A percentile compares a stretch with the other conserved stretches of the same genome.
phyloP scores from a whole-genome alignment of 2,888 invertebrate species.

The Aspidiotus destructor region DNA sequence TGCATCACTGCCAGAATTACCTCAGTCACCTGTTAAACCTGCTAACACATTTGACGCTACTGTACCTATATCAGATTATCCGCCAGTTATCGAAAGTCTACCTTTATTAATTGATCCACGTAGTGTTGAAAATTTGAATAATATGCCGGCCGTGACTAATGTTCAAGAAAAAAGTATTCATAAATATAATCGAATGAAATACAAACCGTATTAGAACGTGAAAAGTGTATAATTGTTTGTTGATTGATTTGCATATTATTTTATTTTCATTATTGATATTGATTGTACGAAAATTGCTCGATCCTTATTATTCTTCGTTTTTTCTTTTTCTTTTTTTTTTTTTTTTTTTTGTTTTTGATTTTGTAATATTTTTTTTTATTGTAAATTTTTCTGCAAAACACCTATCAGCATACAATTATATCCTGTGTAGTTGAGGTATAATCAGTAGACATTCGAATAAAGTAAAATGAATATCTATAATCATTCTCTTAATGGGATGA shows the following conservation, averaged over 20 bases:
- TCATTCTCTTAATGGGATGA: no score
- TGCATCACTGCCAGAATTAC: conserved; percentile 28
- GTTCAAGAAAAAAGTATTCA: conserved; percentile 23
- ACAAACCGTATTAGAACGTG: conserved; percentile 21
- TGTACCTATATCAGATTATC: conserved; percentile 29
- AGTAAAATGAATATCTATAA: no score
- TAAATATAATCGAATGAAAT: conserved; percentile 22
- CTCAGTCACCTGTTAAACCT: conserved; percentile 31
- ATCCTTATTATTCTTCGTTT: background rate
- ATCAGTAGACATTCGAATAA: no score
- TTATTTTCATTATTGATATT: background rate
- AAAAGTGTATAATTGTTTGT: background rate
- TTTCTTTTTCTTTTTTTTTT: background rate
- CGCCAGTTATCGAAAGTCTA: conserved; percentile 29
- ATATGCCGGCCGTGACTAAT: conserved; percentile 14
- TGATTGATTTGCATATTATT: background rate
- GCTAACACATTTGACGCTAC: conserved; percentile 31
- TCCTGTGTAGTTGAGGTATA: no score
- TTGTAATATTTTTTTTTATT: background rate
- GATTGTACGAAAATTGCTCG: background rate
- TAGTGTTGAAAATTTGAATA: conserved; percentile 28
- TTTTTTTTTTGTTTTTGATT: background rate
- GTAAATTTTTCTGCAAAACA: no score
- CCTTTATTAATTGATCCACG: conserved; percentile 26
- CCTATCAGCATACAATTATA: no score